Conservation (phyloP, 2,888 invertebrate species). For the Stenotaenia linearis region DNA sequence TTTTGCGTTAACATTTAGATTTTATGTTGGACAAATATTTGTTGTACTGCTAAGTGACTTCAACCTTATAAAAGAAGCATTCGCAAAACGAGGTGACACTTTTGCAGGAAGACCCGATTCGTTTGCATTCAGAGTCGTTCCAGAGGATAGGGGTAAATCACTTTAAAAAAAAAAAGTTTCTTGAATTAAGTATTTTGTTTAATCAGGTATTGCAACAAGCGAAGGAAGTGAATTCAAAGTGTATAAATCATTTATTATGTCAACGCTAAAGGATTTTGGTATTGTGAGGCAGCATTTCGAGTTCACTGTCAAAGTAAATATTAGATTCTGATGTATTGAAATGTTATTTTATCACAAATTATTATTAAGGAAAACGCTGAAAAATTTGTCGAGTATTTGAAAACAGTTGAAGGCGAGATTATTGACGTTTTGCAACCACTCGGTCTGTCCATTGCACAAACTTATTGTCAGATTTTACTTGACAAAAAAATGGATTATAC, state of each 20-base stretch:
- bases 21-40: constrained; percentile 5
- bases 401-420: not conserved
- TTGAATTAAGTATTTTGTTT: not conserved
- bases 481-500: not conserved
- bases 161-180: not conserved
- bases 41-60: constrained; percentile 27
- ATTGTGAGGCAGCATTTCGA: not conserved
- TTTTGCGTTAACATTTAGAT: constrained; percentile 24
- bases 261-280: constrained; percentile 27
- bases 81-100: constrained; percentile 5
- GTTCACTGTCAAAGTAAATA: not conserved
- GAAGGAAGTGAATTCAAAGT: not conserved
- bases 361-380: constrained; percentile 28
- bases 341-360: too few relatives aligned
- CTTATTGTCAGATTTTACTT: not conserved
- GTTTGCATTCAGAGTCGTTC: constrained; percentile 13
- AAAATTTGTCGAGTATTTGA: not conserved
- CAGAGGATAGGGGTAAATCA: constrained; percentile 11
- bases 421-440: constrained; percentile 17
- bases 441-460: constrained; percentile 14
- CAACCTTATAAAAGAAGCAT: constrained; percentile 24
- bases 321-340: not conserved
- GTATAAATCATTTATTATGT: constrained; percentile 16
- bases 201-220: constrained; percentile 24
- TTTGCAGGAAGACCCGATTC: constrained; percentile 19